Conservation (phyloP, 2,888 invertebrate genomes). For the Pachymerium ferrugineum region DNA sequence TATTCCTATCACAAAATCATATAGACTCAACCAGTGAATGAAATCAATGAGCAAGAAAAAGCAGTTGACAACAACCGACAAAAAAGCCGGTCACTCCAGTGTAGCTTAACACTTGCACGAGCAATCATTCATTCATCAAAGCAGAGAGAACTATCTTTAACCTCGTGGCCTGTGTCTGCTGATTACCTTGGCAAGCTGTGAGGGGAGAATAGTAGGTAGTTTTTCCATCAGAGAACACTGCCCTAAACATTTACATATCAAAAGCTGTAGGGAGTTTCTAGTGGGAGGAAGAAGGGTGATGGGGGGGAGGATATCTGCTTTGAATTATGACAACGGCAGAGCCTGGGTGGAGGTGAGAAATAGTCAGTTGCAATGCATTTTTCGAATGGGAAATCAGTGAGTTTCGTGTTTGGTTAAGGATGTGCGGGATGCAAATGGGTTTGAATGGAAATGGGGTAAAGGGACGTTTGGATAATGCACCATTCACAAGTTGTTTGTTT, state of each 20-base stretch:
- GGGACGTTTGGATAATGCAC: no score
- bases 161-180: background rate
- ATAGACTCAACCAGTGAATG: no score
- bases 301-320: background rate
- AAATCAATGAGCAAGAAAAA: background rate
- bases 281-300: background rate
- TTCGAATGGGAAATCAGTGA: no score
- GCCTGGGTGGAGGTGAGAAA: background rate
- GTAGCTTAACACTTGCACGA: background rate
- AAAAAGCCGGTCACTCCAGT: background rate
- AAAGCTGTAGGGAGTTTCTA: background rate
- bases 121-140: background rate
- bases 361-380: background rate
- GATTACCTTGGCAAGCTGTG: background rate
- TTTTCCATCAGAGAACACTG: background rate
- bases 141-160: background rate
- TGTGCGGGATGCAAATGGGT: no score
- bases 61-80: no score
- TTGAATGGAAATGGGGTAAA: no score
- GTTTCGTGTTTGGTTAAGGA: no score
- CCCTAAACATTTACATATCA: background rate
- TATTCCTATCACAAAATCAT: no score
- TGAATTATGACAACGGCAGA: background rate
- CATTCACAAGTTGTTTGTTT: no score
- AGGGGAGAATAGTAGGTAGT: no score